Conservation (phyloP, 23 tunicate genomes). For the Botrylloides violaceus region DNA sequence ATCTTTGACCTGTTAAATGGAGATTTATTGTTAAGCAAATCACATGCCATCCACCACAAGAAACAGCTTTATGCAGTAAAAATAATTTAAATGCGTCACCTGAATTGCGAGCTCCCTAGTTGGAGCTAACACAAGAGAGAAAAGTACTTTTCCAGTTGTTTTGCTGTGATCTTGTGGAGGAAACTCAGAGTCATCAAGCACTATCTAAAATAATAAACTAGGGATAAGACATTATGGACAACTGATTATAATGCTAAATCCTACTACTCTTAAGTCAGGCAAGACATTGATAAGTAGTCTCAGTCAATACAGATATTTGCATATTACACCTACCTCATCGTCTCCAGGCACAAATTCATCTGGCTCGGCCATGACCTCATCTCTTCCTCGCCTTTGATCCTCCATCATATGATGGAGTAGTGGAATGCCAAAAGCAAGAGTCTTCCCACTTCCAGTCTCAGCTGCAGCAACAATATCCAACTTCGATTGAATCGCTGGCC, state of each 20-base stretch:
- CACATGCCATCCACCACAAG: no score
- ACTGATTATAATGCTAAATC: no score
- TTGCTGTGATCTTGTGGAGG: not conserved
- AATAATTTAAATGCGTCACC: constrained; percentile 33
- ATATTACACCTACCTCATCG: constrained; percentile 13
- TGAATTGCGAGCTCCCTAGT: constrained; percentile 91
- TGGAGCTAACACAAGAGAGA: constrained; percentile 74
- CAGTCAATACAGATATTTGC: no score
- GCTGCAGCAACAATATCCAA: constrained; percentile 84
- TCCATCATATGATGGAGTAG: constrained; percentile 65
- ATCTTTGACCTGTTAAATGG: constrained; percentile 42
- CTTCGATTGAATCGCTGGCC: constrained; percentile 52
- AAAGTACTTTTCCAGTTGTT: constrained; percentile 13
- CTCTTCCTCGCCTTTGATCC: constrained; percentile 38
- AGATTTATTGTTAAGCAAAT: not conserved
- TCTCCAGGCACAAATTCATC: constrained; percentile 14
- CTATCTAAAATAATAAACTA: not conserved
- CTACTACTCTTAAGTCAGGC: no score
- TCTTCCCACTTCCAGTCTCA: constrained; percentile 95
- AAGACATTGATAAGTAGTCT: no score
- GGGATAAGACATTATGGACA: no score
- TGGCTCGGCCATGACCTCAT: not conserved
- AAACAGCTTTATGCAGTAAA: no score
- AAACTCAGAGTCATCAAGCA: not conserved
- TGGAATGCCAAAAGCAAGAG: constrained; percentile 92